Evolutionary conservation across 2,797 vertebrate genomes (phyloP), one percentile per base, ranked within the genome.

Genomic region (Chelmon rostratus): DNA sequence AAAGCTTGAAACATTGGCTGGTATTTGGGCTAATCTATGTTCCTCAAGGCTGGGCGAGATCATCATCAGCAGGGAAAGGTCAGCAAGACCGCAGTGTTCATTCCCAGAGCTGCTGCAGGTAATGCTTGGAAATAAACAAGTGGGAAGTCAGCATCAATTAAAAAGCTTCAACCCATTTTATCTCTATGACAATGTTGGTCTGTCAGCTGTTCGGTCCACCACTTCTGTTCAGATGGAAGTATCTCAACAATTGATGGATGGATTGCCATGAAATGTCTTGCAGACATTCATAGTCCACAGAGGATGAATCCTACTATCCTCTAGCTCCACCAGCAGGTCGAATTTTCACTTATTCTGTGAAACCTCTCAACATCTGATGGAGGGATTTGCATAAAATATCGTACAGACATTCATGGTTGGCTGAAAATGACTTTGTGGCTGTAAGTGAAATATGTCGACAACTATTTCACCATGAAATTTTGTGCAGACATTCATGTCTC

Each of bases 1-100:
- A 93, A 91, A 79, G 71, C 77, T 33, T 61, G 75, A 86, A 87
- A 88, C 50, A 56, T 79, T 79, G 88, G 84, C 79, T 93, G 92
- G 91, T 93, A 93, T 93, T 93, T 93, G 73, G 75, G 81, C 53
- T 70, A 37, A 71, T 89, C 77, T 86, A 77, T 92, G 74, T 93
- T 79, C 73, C 73, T 67, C 63, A 23, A 33, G 71, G 66, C 84
- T 74, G 73, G 69, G 56, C 28, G 8, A 79, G 86, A 92, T 90
- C 59, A 53, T 68, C 77, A 86, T 87, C 88, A 81, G 69, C 61
- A 65, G 35, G 44, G 82, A 95, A 95, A 94, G 94, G 93, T 94
- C 93, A 92, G 69, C 49, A 18, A 53, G 72, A 68, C 73, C 0
- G 49, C 59, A 68, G 35, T 49, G 57, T 65, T 69, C 57, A 56